Evolutionary conservation across 2,888 invertebrate species (phyloP).

Genomic region (Hirtodrosophila confusa): DNA sequence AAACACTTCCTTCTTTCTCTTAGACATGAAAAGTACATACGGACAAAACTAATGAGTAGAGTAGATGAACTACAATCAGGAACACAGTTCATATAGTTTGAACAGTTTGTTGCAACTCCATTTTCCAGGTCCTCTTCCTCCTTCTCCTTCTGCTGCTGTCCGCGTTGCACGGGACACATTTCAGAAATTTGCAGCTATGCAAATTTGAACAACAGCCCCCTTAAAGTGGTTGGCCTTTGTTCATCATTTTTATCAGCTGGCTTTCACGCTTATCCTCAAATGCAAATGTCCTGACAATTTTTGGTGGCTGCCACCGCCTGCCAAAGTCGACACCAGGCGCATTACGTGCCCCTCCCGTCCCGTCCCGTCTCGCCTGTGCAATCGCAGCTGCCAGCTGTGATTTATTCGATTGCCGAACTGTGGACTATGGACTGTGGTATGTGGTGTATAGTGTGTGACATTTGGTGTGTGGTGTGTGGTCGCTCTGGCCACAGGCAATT

Average conservation of each 20-base stretch:
- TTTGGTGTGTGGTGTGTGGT: conserved; percentile 12
- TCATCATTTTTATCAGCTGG: conserved; percentile 54
- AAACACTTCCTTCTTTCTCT: too few species aligned
- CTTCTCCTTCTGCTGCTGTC: background rate
- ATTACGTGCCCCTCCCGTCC: conserved; percentile 11
- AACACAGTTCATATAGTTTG: too few species aligned
- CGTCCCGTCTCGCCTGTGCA: background rate
- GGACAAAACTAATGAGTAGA: too few species aligned
- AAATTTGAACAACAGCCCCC: conserved; percentile 55
- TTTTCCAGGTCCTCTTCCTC: too few species aligned
- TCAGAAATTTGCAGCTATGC: conserved; percentile 54
- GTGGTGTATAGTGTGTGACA: background rate
- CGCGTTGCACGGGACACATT: conserved; percentile 40
- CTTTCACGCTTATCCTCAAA: conserved; percentile 43
- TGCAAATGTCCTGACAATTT: conserved; percentile 52
- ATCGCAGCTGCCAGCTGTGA: conserved; percentile 24
- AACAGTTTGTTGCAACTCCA: too few species aligned
- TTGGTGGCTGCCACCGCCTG: conserved; percentile 27
- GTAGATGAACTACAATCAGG: too few species aligned
- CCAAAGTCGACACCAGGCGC: conserved; percentile 31
- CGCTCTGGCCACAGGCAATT: conserved; percentile 43
- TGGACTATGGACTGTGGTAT: background rate
- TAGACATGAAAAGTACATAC: too few species aligned
- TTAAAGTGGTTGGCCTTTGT: conserved; percentile 34
- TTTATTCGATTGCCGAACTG: conserved; percentile 38